A percentile compares a stretch with the other conserved stretches of the same genome.
Conservation (phyloP, 2,113 vertebrate genomes). For the Albula goreensis region DNA sequence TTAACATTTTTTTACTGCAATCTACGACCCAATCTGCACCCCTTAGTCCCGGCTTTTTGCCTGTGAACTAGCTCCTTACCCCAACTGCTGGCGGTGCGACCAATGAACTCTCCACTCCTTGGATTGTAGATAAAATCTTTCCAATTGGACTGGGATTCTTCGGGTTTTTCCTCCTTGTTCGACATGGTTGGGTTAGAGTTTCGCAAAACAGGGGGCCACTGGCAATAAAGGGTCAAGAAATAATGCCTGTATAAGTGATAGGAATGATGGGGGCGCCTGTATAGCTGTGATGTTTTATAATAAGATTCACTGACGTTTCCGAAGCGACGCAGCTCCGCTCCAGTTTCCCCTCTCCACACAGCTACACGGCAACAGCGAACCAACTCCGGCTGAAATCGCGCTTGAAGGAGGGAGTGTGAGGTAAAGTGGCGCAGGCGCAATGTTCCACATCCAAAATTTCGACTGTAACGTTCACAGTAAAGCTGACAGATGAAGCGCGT, state of each 20-base stretch:
- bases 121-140: slow-evolving; percentile 83
- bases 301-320: background rate
- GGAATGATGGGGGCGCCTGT: background rate
- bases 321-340: background rate
- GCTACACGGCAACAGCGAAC: slow-evolving; percentile 34
- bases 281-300: slow-evolving; percentile 17
- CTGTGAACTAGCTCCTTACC: slow-evolving; percentile 59
- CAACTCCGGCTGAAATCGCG: slow-evolving; percentile 12
- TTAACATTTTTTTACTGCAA: slow-evolving; percentile 33
- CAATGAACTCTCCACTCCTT: slow-evolving; percentile 78
- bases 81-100: slow-evolving; percentile 85
- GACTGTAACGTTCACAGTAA: no score
- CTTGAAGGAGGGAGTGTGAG: slow-evolving; percentile 23
- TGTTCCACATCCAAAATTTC: slow-evolving; percentile 9
- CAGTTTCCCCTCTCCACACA: slow-evolving; percentile 28
- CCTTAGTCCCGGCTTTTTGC: background rate
- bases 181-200: slow-evolving; percentile 61
- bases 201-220: background rate
- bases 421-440: slow-evolving; percentile 48
- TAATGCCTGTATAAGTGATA: slow-evolving; percentile 21
- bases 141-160: slow-evolving; percentile 71
- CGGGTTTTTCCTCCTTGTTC: slow-evolving; percentile 71
- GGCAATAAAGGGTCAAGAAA: background rate
- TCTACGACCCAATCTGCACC: slow-evolving; percentile 38
- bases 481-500: no score